Percentiles rank a stretch among this genome's conserved stretches.
phyloP scores from a whole-genome alignment of 1,140 invertebrate species.

The Argopecten irradians region DNA sequence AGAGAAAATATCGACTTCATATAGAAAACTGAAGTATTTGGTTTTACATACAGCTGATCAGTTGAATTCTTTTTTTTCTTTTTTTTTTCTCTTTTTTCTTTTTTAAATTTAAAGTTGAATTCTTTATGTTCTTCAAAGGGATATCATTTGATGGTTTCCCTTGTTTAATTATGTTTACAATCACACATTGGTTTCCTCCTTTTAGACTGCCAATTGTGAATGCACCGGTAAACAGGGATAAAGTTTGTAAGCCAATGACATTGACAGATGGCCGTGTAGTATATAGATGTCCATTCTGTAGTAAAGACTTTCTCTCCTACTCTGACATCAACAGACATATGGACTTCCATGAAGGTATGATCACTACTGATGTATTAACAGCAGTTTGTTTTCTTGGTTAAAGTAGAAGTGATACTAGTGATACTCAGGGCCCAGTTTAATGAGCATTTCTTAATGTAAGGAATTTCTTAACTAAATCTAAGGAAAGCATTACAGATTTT shows the following conservation, averaged over 20 bases:
- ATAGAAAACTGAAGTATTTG: no score
- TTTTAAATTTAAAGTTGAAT: no score
- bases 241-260: constrained; percentile 73
- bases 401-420: neutral
- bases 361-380: no score
- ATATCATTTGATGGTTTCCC: neutral
- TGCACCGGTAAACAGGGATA: constrained; percentile 73
- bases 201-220: constrained; percentile 75
- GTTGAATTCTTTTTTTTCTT: no score
- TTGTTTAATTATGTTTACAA: neutral
- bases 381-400: no score
- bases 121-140: no score
- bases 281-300: constrained; percentile 77
- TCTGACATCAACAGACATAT: constrained; percentile 79
- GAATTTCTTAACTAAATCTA: no score
- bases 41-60: no score
- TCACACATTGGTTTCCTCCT: constrained; percentile 1
- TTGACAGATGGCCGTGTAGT: constrained; percentile 75
- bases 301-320: constrained; percentile 77
- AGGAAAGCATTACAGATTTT: no score
- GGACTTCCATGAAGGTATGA: constrained; percentile 79
- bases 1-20: no score
- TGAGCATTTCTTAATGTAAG: neutral
- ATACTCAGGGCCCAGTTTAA: neutral
- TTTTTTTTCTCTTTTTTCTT: no score